Percentiles rank a stretch among this genome's conserved stretches.
Conservation (phyloP, 2,888 invertebrate genomes). For the Pyrrhosoma nymphula region DNA sequence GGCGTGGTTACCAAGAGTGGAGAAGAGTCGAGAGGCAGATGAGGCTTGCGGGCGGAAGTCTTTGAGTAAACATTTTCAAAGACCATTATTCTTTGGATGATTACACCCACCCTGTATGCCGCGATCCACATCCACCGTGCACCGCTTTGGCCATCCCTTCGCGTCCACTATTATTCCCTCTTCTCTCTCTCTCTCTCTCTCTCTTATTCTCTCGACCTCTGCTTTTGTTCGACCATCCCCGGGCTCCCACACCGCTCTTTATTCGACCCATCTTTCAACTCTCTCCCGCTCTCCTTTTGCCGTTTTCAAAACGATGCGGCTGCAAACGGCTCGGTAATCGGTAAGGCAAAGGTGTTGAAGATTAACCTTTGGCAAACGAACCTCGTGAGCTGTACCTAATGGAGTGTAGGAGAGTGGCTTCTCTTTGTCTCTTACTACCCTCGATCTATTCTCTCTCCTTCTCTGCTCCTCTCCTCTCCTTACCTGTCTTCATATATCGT, state of each 20-base stretch:
- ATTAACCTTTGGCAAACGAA: conserved; percentile 64
- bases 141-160: not conserved
- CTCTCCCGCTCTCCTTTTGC: conserved; percentile 43
- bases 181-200: not conserved
- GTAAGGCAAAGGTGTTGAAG: conserved; percentile 51
- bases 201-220: not conserved
- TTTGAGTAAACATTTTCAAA: conserved; percentile 59
- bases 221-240: not conserved
- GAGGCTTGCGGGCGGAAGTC: conserved; percentile 23
- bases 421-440: not conserved
- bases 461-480: not conserved
- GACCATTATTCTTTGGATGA: conserved; percentile 60
- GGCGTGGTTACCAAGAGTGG: conserved; percentile 7
- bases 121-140: not conserved
- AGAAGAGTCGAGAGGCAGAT: conserved; percentile 17
- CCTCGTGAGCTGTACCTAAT: conserved; percentile 61
- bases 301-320: conserved; percentile 48
- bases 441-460: not conserved
- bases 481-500: not conserved
- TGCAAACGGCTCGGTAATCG: conserved; percentile 48
- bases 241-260: not conserved
- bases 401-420: not conserved
- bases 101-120: not conserved
- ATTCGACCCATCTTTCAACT: conserved; percentile 14
- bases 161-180: not conserved